Evolutionary conservation across 2,797 vertebrate species (phyloP).

Genomic region (Poliocrania exsul): DNA sequence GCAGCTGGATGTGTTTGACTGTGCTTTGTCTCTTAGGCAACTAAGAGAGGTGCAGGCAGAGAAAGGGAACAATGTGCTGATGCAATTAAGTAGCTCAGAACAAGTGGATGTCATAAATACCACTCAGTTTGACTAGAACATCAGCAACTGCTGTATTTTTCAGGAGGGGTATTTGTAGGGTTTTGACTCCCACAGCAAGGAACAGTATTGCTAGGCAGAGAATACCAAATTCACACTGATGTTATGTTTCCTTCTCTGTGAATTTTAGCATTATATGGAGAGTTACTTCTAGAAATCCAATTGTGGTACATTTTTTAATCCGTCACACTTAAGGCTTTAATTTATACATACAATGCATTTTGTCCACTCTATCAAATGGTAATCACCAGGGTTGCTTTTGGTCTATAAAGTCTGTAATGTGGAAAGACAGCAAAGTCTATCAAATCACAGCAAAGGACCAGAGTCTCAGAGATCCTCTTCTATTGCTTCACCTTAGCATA

Average conservation of each 20-base stretch:
- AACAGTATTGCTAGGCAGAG: not conserved
- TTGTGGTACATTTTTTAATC: not conserved
- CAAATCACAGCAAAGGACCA: not conserved
- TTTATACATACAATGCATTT: not conserved
- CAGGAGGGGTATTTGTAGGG: not conserved
- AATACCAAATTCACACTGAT: not conserved
- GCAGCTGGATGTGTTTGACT: conserved; percentile 8
- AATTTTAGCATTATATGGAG: not conserved
- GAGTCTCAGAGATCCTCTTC: not conserved
- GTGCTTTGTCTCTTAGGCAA: conserved; percentile 3
- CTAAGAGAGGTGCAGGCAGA: not conserved
- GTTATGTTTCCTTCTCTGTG: not conserved
- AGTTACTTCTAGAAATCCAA: not conserved
- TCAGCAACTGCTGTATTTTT: not conserved
- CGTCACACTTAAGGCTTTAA: not conserved
- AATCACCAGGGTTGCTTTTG: not conserved
- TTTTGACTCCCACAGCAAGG: not conserved
- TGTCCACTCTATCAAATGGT: not conserved
- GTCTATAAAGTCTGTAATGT: not conserved
- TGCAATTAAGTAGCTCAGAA: conserved; percentile 8
- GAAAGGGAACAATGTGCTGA: not conserved
- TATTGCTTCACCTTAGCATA: not conserved
- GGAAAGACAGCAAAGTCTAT: not conserved
- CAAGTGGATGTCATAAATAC: not conserved
- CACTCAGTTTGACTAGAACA: not conserved